Evolutionary conservation across 53 echinoderm and acorn worm species (phyloP).

Genomic region (Echinometra lucunter): DNA sequence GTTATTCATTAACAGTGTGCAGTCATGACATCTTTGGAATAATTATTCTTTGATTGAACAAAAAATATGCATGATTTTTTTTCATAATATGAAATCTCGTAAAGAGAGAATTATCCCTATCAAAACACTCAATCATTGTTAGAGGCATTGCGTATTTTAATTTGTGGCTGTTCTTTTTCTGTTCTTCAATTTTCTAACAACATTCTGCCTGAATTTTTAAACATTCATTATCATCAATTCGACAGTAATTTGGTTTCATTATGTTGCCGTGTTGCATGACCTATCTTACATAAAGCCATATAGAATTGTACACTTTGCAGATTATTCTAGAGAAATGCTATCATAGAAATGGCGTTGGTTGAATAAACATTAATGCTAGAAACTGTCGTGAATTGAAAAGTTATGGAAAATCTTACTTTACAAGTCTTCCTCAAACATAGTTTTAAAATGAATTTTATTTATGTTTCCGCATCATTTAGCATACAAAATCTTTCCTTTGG

Average conservation of each 20-base stretch:
- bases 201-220: background rate
- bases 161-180: slow-evolving; percentile 39
- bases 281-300: background rate
- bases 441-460: background rate
- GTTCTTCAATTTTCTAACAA: slow-evolving; percentile 53
- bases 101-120: background rate
- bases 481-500: background rate
- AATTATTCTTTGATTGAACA: background rate
- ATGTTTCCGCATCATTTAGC: background rate
- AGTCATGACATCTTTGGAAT: slow-evolving; percentile 51
- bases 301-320: background rate
- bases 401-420: background rate
- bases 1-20: slow-evolving; percentile 53
- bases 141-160: background rate
- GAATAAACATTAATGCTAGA: background rate
- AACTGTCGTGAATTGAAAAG: background rate
- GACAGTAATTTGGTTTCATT: background rate
- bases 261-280: slow-evolving; percentile 28
- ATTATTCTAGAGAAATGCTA: no score
- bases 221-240: background rate
- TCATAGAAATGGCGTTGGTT: no score
- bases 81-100: slow-evolving; percentile 6
- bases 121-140: background rate
- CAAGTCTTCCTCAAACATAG: background rate
- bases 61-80: slow-evolving; percentile 45